A percentile compares a stretch with the other conserved stretches of the same genome.
Conservation (phyloP, 2,888 invertebrate species). For the Drosophila kanekoi region DNA sequence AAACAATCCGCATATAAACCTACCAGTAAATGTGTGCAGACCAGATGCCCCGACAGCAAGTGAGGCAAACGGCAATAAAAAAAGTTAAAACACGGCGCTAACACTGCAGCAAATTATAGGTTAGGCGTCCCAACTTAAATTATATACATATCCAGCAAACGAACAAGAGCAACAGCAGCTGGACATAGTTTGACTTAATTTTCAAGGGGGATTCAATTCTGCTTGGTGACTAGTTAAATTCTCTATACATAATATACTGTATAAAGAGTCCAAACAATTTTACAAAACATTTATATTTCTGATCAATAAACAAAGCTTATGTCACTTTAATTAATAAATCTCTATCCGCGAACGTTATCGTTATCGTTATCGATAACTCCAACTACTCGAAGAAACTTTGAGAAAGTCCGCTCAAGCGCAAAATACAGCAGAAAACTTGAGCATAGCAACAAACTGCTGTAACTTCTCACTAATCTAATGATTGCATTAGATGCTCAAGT, state of each 20-base stretch:
- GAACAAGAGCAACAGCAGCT: conserved; percentile 14
- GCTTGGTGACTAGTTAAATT: not conserved
- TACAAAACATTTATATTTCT: too few species aligned
- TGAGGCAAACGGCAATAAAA: conserved; percentile 50
- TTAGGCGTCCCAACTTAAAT: conserved; percentile 66
- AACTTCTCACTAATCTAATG: conserved; percentile 50
- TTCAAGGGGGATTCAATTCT: conserved; percentile 1
- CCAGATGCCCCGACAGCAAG: conserved; percentile 42
- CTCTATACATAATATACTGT: too few species aligned
- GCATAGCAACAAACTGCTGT: conserved; percentile 17
- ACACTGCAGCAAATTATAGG: conserved; percentile 78
- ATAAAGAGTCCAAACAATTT: too few species aligned
- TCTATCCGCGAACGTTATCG: not conserved
- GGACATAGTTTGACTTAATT: conserved; percentile 6
- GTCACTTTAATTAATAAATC: conserved; percentile 12
- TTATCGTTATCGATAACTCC: conserved; percentile 9
- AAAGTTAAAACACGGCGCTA: conserved; percentile 63
- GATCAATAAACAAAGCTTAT: too few species aligned
- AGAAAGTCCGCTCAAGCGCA: conserved; percentile 8
- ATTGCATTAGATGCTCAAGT: conserved; percentile 39
- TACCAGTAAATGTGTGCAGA: not conserved
- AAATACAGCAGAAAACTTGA: conserved; percentile 15
- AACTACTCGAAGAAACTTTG: conserved; percentile 11
- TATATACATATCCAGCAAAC: conserved; percentile 27
- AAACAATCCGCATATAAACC: conserved; percentile 3